Evolutionary conservation across 2,888 invertebrate species (phyloP), one percentile per base, ranked within the genome.

Genomic region (Plusia festucae): DNA sequence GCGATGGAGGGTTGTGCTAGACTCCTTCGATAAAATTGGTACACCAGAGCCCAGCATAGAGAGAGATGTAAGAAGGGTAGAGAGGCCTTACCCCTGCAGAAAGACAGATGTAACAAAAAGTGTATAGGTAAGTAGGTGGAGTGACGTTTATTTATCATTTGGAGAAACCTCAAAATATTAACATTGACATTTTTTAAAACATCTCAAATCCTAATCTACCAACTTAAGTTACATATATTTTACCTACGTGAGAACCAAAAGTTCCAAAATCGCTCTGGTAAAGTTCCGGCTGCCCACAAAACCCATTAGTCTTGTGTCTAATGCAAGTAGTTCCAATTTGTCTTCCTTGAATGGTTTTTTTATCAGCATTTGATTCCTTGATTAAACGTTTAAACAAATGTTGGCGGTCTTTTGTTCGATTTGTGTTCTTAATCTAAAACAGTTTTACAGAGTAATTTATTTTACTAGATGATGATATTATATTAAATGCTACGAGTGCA

Each of bases 261-360:
- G 40, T 40, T 40, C 40, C 40, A n/a, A 40, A 40, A 40, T 40
- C 40, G 40, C 40, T 40, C 40, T 40, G 40, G n/a, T 40, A 40
- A 40, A 40, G 40, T n/a, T 40, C n/a, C n/a, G n/a, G 40, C 40
- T 15, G 40, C 4, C 40, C 40, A n/a, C 40, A n/a, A 5, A 5
- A n/a, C 40, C 40, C 40, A 40, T 40, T 40, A 40, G 40, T 40
- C 40, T 40, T 40, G n/a, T 40, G 40, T 40, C 40, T 40, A 40
- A 40, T 40, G 40, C 30, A 40, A 40, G 40, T 40, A 40, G n/a
- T 40, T 15, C 40, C 40, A n/a, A 40, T 40, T 40, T 40, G 40
- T 40, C 40, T 40, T 40, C 7, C n/a, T 40, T 40, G 40, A 34
- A 34, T 34, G 3, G 32, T n/a, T 40, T n/a, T 40, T 40, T 40